Evolutionary conservation across 2,888 invertebrate genomes (phyloP).

Genomic region (Phrixothrix hirtus): DNA sequence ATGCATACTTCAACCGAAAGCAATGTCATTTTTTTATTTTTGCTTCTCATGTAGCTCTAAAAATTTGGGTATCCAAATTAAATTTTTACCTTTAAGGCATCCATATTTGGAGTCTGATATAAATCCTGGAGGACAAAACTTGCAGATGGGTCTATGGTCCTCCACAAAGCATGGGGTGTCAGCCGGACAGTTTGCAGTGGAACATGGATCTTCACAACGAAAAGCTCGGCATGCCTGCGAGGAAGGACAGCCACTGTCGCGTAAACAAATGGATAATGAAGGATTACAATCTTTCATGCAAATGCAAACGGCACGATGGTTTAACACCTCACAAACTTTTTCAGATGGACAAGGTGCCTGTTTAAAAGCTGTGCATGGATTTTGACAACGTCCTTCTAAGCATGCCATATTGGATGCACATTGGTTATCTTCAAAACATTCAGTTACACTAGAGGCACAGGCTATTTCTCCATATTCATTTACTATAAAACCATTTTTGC

Average conservation of each 20-base stretch:
- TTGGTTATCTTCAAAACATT: constrained; percentile 79
- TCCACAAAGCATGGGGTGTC: constrained; percentile 90
- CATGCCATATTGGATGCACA: constrained; percentile 87
- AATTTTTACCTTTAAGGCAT: constrained; percentile 89
- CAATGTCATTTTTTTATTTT: constrained; percentile 27
- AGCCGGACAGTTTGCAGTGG: constrained; percentile 80
- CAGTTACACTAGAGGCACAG: constrained; percentile 77
- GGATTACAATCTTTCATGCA: constrained; percentile 87
- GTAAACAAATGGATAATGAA: constrained; percentile 82
- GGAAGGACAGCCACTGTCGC: constrained; percentile 85
- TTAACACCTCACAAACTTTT: constrained; percentile 85
- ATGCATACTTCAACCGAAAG: constrained; percentile 38
- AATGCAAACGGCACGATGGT: constrained; percentile 84
- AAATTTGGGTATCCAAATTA: constrained; percentile 24
- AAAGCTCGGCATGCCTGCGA: constrained; percentile 85
- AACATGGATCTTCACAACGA: constrained; percentile 89
- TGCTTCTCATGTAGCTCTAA: constrained; percentile 25
- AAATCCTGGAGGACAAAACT: constrained; percentile 93
- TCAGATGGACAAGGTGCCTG: constrained; percentile 75
- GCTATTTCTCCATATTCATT: constrained; percentile 86
- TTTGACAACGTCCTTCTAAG: constrained; percentile 80
- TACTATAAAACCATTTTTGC: constrained; percentile 85
- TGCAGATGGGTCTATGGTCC: constrained; percentile 93
- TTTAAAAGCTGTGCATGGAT: constrained; percentile 74
- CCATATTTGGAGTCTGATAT: constrained; percentile 89